Evolutionary conservation across 2,888 invertebrate species (phyloP), one percentile per base, ranked within the genome.

Genomic region (Sturmia bella): DNA sequence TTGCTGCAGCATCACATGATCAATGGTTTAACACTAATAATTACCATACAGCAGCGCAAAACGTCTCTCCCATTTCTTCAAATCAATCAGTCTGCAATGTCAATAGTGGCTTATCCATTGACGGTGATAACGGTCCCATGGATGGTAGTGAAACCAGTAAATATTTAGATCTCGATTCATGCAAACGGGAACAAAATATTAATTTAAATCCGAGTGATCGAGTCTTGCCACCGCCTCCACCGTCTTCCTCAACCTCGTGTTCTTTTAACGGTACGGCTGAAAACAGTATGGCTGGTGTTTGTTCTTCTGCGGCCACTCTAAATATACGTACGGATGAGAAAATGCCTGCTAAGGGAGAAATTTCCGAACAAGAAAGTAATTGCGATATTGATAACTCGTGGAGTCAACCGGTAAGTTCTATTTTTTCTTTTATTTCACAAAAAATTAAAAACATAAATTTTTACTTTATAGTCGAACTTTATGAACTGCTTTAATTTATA

Each of bases 321-420:
- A 95, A 96, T 88, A 96, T 97, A 86, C 93, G 95, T 85, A 94
- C 96, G 0, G 96, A 97, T 87, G 97, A 97, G 90, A 94, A 94
- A 84, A 96, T 97, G 96, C 96, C 97, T 43, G 95, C 96, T 0
- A 93, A 96, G 83, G 96, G 96, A 0, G 97, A 97, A 91, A 92
- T 97, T 50, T 96, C 96, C 13, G 96, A 96, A 15, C 96, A 96
- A 89, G 97, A 96, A 89, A 96, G 96, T 91, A 95, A 96, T 87
- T 96, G 96, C 12, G 95, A 95, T 85, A 95, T 95, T 88, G 96
- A 96, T 85, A 90, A 91, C 84, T 94, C 95, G 2, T 95, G 96
- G 93, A 94, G 93, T 83, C 90, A 91, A 85, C 90, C 95, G 92
- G 94, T 96, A 91, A 92, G 92, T 86, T 64, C 72, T 21, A 81